Evolutionary conservation across 2,797 vertebrate species (phyloP).

Genomic region (Hydrophis major): DNA sequence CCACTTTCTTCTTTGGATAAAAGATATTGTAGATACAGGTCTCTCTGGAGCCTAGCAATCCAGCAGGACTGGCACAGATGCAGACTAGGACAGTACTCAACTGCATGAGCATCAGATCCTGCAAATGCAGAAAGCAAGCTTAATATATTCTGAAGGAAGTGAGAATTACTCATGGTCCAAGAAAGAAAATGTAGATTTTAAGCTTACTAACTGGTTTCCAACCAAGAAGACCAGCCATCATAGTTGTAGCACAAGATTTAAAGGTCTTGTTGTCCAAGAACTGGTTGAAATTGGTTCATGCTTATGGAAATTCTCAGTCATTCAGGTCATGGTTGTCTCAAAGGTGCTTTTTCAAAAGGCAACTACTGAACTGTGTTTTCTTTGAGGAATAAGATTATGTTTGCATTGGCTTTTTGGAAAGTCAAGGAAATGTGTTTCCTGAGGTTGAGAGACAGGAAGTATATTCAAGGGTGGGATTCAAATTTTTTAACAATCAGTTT

Average conservation of each 20-base stretch:
- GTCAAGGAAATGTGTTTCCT: slow-evolving; percentile 84
- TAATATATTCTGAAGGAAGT: background rate
- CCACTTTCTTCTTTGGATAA: background rate
- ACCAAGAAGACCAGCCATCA: background rate
- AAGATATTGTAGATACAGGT: background rate
- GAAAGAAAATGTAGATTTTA: background rate
- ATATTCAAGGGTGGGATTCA: slow-evolving; percentile 51
- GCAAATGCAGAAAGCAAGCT: background rate
- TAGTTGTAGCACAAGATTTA: background rate
- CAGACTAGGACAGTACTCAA: background rate
- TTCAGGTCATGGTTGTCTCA: background rate
- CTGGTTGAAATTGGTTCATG: background rate
- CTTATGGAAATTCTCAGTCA: background rate
- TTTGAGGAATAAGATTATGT: too few species aligned
- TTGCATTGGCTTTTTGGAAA: slow-evolving; percentile 75
- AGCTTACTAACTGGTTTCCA: background rate
- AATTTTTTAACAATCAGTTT: too few species aligned
- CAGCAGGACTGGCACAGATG: background rate
- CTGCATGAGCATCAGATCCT: background rate
- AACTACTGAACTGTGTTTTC: background rate
- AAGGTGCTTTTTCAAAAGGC: background rate
- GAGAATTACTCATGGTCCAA: background rate
- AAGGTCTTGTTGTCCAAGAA: background rate
- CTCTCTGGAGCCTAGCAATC: background rate
- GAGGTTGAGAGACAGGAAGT: slow-evolving; percentile 83